Evolutionary conservation across 1,140 invertebrate species (phyloP), one percentile per base, ranked within the genome.

Genomic region (Sitophilus oryzae): DNA sequence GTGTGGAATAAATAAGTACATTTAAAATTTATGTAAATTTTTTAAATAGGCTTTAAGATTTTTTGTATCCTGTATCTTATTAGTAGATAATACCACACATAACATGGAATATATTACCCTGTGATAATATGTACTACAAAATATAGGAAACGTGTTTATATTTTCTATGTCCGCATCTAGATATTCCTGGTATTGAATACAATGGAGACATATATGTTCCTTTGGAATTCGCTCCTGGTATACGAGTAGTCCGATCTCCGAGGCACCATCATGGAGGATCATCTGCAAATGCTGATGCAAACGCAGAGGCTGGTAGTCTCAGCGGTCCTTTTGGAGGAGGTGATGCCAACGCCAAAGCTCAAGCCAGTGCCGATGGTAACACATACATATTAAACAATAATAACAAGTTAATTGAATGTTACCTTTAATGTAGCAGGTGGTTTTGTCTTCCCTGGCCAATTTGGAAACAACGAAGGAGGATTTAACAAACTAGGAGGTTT

Each of bases 141-240:
- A n/a, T n/a, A n/a, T n/a, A n/a, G n/a, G n/a, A n/a, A n/a, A n/a
- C n/a, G n/a, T n/a, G n/a, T n/a, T n/a, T n/a, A n/a, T n/a, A n/a
- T n/a, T n/a, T n/a, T n/a, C n/a, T n/a, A n/a, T n/a, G n/a, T n/a
- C n/a, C 37, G 10, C 16, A 45, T 45, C 34, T 47, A 56, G 54
- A 43, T 20, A 49, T 55, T 22, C 52, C 52, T 6, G 45, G 36
- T 10, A 25, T 55, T 19, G 52, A 55, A 40, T 55, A 48, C 40
- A 18, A 55, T 20, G 52, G 45, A 9, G 44, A 47, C 15, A 47
- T 54, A 14, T 54, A 46, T 16, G 52, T 54, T 3, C 52, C 52
- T 10, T 20, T 54, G 5, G 18, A 41, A 18, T 11, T 35, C 20
- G 22, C 46, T 3, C 5, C 22, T n/a, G 21, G 18, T 3, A 20